phyloP scores from a whole-genome alignment of 2,888 invertebrate species.

The Diarsia mendica region DNA sequence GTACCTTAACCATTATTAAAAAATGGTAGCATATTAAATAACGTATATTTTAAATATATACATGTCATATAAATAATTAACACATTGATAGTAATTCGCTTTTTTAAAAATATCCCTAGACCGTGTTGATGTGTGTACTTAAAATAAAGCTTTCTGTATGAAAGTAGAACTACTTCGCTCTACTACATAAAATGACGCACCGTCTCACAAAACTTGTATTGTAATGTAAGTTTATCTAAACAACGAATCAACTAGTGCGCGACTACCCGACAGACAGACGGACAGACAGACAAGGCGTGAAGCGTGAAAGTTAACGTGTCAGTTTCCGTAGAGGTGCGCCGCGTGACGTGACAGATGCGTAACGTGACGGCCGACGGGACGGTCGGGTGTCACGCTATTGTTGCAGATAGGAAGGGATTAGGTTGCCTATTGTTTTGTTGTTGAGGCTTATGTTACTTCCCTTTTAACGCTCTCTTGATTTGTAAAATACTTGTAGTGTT shows the following conservation, averaged over 20 bases:
- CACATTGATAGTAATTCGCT: too few relatives aligned
- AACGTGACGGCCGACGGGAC: constrained; percentile 24
- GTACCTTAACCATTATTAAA: too few relatives aligned
- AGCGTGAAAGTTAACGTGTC: constrained; percentile 66
- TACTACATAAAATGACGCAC: constrained; percentile 8
- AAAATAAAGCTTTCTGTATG: not conserved
- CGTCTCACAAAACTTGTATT: constrained; percentile 5
- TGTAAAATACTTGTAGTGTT: not conserved
- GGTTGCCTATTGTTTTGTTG: constrained; percentile 22
- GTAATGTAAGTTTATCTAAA: constrained; percentile 32
- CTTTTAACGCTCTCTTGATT: constrained; percentile 8
- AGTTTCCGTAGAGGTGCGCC: constrained; percentile 46
- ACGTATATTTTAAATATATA: too few relatives aligned
- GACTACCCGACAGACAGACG: constrained; percentile 59
- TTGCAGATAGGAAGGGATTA: constrained; percentile 22
- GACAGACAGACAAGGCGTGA: constrained; percentile 65
- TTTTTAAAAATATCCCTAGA: too few relatives aligned
- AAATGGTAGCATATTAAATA: too few relatives aligned
- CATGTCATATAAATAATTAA: too few relatives aligned
- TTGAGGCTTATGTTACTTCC: constrained; percentile 22
- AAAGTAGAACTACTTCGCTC: not conserved
- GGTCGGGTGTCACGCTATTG: constrained; percentile 45
- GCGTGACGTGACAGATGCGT: constrained; percentile 30
- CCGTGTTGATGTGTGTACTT: too few relatives aligned
- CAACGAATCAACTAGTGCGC: constrained; percentile 49